These are phyloP conservation scores for Maniola jurtina DNA, from an alignment of 1,140 invertebrate species.

Conservation along the genomic window DNA sequence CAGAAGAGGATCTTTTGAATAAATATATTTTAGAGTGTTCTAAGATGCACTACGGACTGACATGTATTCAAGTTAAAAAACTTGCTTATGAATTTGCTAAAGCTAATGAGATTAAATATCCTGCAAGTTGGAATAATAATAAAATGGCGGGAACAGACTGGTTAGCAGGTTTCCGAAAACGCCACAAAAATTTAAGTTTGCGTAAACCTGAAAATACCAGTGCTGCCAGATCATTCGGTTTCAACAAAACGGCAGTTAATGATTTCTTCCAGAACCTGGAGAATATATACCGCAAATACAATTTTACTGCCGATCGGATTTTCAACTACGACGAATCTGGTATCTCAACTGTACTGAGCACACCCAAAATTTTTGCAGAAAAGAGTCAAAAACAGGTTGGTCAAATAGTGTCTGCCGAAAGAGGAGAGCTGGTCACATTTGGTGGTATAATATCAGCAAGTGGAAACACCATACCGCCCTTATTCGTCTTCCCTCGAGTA, in stretches of 20 bases:
- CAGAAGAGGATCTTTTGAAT: no score
- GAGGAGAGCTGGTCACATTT: not conserved
- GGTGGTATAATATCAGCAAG: not conserved
- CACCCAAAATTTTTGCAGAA: not conserved
- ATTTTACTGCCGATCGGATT: not conserved
- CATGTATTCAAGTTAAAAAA: no score
- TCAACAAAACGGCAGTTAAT: constrained; percentile 50
- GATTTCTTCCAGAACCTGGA: constrained; percentile 37
- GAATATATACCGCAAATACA: not conserved
- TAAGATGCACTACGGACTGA: no score
- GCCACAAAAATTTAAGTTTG: constrained; percentile 46
- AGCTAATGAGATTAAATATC: no score
- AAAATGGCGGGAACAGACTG: constrained; percentile 37
- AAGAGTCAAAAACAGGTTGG: not conserved
- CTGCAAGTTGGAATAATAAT: constrained; percentile 37
- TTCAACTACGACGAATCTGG: not conserved
- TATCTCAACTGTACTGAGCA: not conserved
- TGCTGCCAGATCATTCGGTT: constrained; percentile 53
- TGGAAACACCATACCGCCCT: not conserved
- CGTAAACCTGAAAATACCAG: constrained; percentile 67
- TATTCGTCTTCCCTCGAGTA: not conserved
- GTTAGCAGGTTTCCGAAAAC: constrained; percentile 22
- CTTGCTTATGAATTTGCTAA: no score
- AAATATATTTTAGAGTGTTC: no score
- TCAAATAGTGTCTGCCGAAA: not conserved